Conservation (phyloP, 2,797 vertebrate species). For the Myiotriccus ornatus region DNA sequence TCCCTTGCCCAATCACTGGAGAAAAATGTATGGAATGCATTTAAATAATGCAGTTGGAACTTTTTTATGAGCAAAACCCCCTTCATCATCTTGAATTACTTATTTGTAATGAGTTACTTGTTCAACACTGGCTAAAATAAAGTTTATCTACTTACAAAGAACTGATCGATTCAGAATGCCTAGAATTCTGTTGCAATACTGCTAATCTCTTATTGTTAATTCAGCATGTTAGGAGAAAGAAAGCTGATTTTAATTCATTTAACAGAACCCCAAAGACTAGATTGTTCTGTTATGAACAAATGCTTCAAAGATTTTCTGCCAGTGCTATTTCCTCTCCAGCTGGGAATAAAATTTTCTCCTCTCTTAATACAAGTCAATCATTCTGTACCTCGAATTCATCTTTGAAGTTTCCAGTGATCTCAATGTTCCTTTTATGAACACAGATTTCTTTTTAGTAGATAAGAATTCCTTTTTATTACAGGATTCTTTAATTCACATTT, state of each 20-base stretch:
- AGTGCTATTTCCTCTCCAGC: slow-evolving; percentile 63
- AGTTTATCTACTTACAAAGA: slow-evolving; percentile 54
- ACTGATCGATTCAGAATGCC: neutral
- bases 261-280: slow-evolving; percentile 56
- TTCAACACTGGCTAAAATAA: slow-evolving; percentile 26
- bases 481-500: neutral
- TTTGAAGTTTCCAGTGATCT: slow-evolving; percentile 56
- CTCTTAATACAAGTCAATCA: slow-evolving; percentile 64
- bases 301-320: slow-evolving; percentile 65
- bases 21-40: slow-evolving; percentile 32
- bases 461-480: neutral
- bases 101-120: slow-evolving; percentile 28
- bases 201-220: slow-evolving; percentile 39
- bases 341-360: slow-evolving; percentile 59
- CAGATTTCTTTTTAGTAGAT: slow-evolving; percentile 17
- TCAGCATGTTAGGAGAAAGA: slow-evolving; percentile 46
- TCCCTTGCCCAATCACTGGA: neutral
- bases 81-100: slow-evolving; percentile 41
- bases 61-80: neutral
- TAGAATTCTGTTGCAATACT: slow-evolving; percentile 2
- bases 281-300: slow-evolving; percentile 67
- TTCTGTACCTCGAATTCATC: slow-evolving; percentile 56
- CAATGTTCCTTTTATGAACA: slow-evolving; percentile 44
- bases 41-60: slow-evolving; percentile 23
- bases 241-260: slow-evolving; percentile 62